Conservation (phyloP, 2,113 vertebrate genomes). For the Rhabdornis inornatus region DNA sequence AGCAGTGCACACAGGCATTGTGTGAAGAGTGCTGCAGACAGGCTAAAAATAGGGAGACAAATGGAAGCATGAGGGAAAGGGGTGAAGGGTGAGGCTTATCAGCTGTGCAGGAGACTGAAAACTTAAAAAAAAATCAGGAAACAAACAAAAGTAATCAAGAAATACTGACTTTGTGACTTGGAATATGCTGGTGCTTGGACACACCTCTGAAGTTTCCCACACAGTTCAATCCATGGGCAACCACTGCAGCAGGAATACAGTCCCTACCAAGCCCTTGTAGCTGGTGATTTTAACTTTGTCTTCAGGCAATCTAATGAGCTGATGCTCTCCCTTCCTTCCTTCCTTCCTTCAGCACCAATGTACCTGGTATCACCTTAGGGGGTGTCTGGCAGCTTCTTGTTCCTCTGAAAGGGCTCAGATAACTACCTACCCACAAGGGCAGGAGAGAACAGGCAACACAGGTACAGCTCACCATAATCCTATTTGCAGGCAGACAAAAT, state of each 20-base stretch:
- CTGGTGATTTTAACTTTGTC: background rate
- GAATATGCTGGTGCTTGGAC: background rate
- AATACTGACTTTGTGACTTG: background rate
- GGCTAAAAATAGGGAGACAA: slow-evolving; percentile 22
- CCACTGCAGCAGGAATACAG: background rate
- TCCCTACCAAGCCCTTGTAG: background rate
- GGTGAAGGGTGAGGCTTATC: background rate
- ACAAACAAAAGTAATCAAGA: background rate
- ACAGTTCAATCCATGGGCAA: background rate
- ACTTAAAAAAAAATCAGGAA: background rate
- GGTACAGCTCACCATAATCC: background rate
- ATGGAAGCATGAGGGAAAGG: background rate
- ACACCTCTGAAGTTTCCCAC: background rate
- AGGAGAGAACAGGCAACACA: background rate
- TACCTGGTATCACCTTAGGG: background rate
- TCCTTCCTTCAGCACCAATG: background rate
- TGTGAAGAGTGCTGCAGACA: background rate
- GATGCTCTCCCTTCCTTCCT: background rate
- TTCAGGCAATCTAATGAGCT: background rate
- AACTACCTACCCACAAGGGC: background rate
- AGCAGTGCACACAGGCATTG: background rate
- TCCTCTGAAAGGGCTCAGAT: background rate
- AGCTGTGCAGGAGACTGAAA: background rate
- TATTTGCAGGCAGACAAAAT: background rate
- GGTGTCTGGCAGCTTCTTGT: background rate